These are phyloP conservation scores for Melopsittacus undulatus DNA, from an alignment of 2,797 vertebrate genomes.

Conservation along the genomic window DNA sequence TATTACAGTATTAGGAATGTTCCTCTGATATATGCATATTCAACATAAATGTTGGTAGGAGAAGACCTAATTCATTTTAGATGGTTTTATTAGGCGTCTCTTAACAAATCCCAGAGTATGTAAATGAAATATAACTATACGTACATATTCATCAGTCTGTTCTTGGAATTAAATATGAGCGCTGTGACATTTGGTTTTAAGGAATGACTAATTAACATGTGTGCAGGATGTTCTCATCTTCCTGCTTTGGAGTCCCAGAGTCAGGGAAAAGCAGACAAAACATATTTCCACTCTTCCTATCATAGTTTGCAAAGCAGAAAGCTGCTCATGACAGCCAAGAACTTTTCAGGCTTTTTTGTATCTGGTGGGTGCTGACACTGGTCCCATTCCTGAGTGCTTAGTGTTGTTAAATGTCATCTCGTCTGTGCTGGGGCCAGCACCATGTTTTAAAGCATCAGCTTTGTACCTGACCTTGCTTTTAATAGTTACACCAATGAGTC, in stretches of 20 bases:
- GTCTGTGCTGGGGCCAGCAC: background rate
- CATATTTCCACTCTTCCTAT: constrained; percentile 52
- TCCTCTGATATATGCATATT: constrained; percentile 47
- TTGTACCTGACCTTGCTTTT: constrained; percentile 5
- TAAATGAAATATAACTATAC: constrained; percentile 69
- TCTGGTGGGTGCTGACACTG: constrained; percentile 38
- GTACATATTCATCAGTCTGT: constrained; percentile 71
- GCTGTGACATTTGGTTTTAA: constrained; percentile 76
- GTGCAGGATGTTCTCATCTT: constrained; percentile 69
- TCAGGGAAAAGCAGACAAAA: constrained; percentile 66
- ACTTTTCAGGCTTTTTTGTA: constrained; percentile 46
- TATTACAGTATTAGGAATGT: constrained; percentile 10
- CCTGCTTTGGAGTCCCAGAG: constrained; percentile 43
- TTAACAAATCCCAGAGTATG: constrained; percentile 67
- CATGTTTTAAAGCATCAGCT: background rate
- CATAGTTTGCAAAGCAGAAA: constrained; percentile 63
- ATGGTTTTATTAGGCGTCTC: constrained; percentile 60
- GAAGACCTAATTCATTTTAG: constrained; percentile 63
- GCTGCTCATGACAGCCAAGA: constrained; percentile 29
- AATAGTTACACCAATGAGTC: background rate
- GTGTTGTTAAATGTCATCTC: constrained; percentile 25
- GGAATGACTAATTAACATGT: constrained; percentile 73
- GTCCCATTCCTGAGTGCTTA: background rate
- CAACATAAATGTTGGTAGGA: constrained; percentile 56
- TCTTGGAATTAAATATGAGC: constrained; percentile 74